Base-by-base conservation (phyloP, 2,888 invertebrate genomes). In the Loripinus fragilis region DNA sequence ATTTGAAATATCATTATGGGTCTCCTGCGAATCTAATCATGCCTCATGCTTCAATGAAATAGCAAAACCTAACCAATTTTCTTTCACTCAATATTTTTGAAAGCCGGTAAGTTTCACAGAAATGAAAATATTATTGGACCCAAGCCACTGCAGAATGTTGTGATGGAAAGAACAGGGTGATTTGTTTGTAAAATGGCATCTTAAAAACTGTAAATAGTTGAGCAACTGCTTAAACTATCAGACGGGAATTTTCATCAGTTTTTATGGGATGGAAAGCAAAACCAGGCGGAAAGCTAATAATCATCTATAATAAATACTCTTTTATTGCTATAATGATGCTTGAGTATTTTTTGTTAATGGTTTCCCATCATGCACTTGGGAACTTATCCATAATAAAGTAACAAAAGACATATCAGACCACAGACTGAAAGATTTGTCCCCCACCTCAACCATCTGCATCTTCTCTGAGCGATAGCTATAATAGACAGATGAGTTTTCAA, bases 101-200 rank as follows among this genome's bases (percentile, higher is more conserved):
- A 55, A 55, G 25, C 7, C n/a, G 55, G 55, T 10, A 10, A 3
- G 65, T 65, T 65, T 28, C 30, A 30, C 65, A n/a, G 41, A 1
- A 35, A 74, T 78, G 73, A 74, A 68, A 78, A 71, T 78, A 74
- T 74, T 78, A 74, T 71, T 74, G 74, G 78, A 78, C 23, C 23
- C 38, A 50, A 65, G 74, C 78, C 78, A 78, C 64, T 25, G 23
- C 7, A 55, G 55, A n/a, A 55, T 55, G 55, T 55, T 55, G 17
- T 15, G 48, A 48, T 17, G 48, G 17, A 15, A 48, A 5, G 48
- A 55, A 55, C 55, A 55, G 25, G 25, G 28, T 7, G 5, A 7
- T 55, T 55, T 8, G 25, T 28, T 15, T 23, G 23, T 55, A 55
- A 55, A 55, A 55, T 55, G 55, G 55, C 28, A 25, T 28, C 66